Evolutionary conservation across 2,113 vertebrate genomes (phyloP), one percentile per base, ranked within the genome.

Genomic region (Melanostigma gelatinosum): DNA sequence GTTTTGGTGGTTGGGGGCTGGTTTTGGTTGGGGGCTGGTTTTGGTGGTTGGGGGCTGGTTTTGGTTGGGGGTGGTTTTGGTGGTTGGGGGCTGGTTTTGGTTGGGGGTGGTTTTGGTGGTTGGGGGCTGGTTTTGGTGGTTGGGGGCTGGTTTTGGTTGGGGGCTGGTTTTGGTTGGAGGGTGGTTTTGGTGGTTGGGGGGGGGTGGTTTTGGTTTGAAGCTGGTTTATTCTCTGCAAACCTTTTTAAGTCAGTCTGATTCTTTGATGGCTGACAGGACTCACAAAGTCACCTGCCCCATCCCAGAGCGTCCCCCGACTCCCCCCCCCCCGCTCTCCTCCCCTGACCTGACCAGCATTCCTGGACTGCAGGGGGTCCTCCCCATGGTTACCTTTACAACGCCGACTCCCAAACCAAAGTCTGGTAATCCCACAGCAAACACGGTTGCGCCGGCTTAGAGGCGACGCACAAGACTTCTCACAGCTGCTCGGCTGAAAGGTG

Each of bases 391-490:
- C 94, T 96, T 93, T 69, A 80, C 85, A 52, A 18, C 8, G 48
- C 61, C 83, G 82, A 83, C 77, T 83, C 69, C 68, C 77, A 16
- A 20, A 68, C 70, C 76, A 81, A 48, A 73, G 75, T 66, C 93
- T 94, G 93, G 93, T 96, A 97, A 97, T 97, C 96, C 96, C 94
- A 96, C 75, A 87, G 96, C 96, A 97, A 97, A 97, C 94, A 96
- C 82, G 94, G 88, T 86, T 93, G 84, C 29, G 80, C 52, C 85
- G 57, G 67, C 72, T 63, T 67, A 65, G 82, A 79, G 77, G 83
- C 79, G n/a, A 84, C 55, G 89, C 89, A 93, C 90, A 75, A 92
- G 93, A 92, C 93, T 90, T 90, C 89, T 91, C 91, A 85, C 89
- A 86, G 78, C 75, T 34, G 75, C 80, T 55, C 32, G 1, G 8